Conservation (phyloP, 2,113 vertebrate genomes). For the Sceloporus undulatus region DNA sequence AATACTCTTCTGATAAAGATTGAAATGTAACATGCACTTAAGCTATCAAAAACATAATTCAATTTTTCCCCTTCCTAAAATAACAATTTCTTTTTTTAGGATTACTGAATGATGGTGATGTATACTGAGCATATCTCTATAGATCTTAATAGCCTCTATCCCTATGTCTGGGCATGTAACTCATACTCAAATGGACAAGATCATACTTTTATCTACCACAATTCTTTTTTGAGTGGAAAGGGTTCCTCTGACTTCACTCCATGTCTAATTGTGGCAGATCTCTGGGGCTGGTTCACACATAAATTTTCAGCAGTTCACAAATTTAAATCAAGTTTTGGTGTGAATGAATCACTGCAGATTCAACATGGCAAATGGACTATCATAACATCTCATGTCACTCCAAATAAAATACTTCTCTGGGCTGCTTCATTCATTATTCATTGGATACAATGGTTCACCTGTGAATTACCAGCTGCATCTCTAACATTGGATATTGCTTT, state of each 20-base stretch:
- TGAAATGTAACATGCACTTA: slow-evolving; percentile 14
- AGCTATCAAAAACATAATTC: slow-evolving; percentile 13
- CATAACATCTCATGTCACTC: background rate
- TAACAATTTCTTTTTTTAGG: background rate
- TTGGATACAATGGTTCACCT: background rate
- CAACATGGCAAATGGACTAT: background rate
- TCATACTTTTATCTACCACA: background rate
- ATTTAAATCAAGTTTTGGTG: background rate
- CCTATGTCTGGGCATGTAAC: background rate
- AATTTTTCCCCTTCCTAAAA: background rate
- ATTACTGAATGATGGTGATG: background rate
- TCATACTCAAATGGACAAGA: background rate
- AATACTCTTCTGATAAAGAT: background rate
- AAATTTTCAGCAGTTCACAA: background rate
- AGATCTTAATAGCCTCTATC: background rate
- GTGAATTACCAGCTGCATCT: background rate
- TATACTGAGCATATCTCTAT: background rate
- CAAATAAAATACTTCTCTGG: background rate
- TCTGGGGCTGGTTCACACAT: background rate
- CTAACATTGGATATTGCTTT: too few relatives aligned
- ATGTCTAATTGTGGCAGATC: background rate
- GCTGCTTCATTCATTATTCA: background rate
- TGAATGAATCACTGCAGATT: background rate
- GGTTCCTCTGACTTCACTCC: background rate
- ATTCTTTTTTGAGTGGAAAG: background rate